phyloP scores from a whole-genome alignment of 2,888 invertebrate genomes.

The Macrophya alboannulata region DNA sequence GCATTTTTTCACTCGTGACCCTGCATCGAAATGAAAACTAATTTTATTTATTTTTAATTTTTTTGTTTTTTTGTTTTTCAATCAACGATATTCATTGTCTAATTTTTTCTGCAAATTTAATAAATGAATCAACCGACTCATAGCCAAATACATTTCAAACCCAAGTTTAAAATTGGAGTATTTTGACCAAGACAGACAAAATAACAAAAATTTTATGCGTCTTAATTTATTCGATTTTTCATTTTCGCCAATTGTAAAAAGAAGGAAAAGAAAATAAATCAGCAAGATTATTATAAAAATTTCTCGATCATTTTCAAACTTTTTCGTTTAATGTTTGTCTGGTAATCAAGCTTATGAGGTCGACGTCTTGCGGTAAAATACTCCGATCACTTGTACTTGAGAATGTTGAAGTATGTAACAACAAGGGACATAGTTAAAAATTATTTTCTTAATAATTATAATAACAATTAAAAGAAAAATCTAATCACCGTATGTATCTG shows the following conservation, averaged over 20 bases:
- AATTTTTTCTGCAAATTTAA: not conserved
- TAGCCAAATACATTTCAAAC: conserved; percentile 17
- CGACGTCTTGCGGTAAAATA: conserved; percentile 16
- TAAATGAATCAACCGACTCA: not conserved
- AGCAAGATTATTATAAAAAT: not conserved
- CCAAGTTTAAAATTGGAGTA: conserved; percentile 21
- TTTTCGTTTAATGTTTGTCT: not conserved
- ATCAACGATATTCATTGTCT: not conserved
- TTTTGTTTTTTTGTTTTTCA: not conserved
- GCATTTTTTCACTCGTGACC: conserved; percentile 12
- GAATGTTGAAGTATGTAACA: not conserved
- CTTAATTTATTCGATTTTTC: too few species aligned
- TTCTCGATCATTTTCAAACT: not conserved
- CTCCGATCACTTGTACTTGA: conserved; percentile 27
- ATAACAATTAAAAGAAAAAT: conserved; percentile 34
- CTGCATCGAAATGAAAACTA: not conserved
- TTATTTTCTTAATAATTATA: conserved; percentile 33
- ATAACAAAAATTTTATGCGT: not conserved
- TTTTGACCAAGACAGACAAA: not conserved
- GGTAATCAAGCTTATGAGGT: not conserved
- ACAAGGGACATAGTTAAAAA: conserved; percentile 14
- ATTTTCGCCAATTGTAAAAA: not conserved
- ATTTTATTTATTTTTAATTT: not conserved
- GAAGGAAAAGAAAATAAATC: not conserved
- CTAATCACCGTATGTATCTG: not conserved